phyloP scores from a whole-genome alignment of 2,113 vertebrate genomes.

The Anhinga rufa region DNA sequence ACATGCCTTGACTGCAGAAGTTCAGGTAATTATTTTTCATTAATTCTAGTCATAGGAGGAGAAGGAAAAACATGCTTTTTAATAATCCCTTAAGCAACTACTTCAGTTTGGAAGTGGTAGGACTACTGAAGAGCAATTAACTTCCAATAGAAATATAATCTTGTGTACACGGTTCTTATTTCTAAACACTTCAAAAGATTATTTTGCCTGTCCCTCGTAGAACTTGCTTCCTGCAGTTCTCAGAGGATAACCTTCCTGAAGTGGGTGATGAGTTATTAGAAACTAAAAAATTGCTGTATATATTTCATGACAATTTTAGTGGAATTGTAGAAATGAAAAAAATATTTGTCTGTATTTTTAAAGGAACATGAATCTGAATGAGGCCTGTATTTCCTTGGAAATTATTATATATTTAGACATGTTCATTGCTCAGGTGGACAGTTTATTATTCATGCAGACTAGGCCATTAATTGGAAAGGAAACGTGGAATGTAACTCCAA shows the following conservation, averaged over 20 bases:
- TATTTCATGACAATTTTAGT: neutral
- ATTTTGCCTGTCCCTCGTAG: neutral
- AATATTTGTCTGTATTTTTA: neutral
- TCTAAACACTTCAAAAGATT: neutral
- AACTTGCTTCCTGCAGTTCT: neutral
- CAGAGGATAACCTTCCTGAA: neutral
- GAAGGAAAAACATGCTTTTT: neutral
- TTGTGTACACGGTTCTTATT: neutral
- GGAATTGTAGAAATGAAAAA: neutral
- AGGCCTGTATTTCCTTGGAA: neutral
- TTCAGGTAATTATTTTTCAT: neutral
- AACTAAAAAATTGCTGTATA: neutral
- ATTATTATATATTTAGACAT: neutral
- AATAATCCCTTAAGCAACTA: neutral
- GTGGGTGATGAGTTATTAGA: neutral
- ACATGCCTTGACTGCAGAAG: neutral
- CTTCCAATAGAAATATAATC: neutral
- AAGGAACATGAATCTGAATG: neutral
- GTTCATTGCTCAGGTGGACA: neutral
- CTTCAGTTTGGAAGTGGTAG: neutral
- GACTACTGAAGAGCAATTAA: neutral
- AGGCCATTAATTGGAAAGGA: neutral
- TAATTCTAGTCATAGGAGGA: neutral
- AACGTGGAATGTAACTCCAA: neutral
- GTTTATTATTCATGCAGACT: neutral